Base-by-base conservation (phyloP, 2,888 invertebrate genomes). In the Andrena hattorfiana region DNA sequence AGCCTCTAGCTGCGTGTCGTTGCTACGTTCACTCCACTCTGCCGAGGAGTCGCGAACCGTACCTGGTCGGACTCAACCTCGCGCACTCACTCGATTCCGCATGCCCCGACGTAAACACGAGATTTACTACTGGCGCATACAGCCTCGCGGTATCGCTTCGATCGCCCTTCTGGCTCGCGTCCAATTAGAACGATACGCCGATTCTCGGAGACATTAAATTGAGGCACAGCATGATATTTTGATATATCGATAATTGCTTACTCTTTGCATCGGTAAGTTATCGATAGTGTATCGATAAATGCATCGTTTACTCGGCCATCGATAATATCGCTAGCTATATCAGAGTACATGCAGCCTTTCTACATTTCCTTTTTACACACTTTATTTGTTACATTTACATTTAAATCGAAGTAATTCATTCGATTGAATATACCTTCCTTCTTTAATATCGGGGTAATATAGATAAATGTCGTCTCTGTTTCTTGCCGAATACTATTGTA, bases 51-150 rank as follows among this genome's bases (percentile, higher is more conserved):
- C 59, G 48, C 74, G 64, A 48, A 74, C 68, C 59, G 69, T 75
- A 64, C 35, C 28, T 81, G 60, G 76, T 71, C 49, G 76, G 62
- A 81, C 35, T 67, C 66, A 62, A 67, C 56, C 68, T 49, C 69
- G 75, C 56, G 76, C 76, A 76, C 81, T 56, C 54, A 70, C 76
- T 64, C 77, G 74, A 83, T 72, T 70, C 71, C 78, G 69, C 86
- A 76, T 81, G 86, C 67, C 86, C 42, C 81, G 86, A 62, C 77
- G 56, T 80, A 84, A 86, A 82, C 79, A 68, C 79, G 86, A 84
- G 86, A 86, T 86, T 82, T 86, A 86, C 86, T 86, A 86, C 86
- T 86, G 82, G 72, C 82, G 82, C 86, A 75, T 84, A 49, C 69
- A 30, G 20, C 56, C 72, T 69, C 59, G 59, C 32, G 64, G 67